Evolutionary conservation across 1,140 invertebrate species (phyloP), one percentile per base, ranked within the genome.

Genomic region (Diabrotica virgifera): DNA sequence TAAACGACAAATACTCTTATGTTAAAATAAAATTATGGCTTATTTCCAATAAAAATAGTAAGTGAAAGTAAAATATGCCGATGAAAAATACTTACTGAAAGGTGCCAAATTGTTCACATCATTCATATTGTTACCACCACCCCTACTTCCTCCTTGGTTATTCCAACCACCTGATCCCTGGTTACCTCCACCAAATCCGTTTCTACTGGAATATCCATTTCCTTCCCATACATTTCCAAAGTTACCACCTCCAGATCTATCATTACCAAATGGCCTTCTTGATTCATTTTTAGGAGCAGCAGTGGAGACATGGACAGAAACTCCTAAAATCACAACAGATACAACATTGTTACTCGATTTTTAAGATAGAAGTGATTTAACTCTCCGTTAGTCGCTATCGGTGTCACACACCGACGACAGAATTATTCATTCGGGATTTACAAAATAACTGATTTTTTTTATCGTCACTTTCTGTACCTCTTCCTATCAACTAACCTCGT

Each of bases 261-360:
- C 36, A 11, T 73, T 70, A 10, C 55, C 36, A 10, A n/a, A n/a
- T 8, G n/a, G n/a, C 10, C 36, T 57, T 7, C 55, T 36, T 5
- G 70, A 76, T 68, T 91, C 90, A 9, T 85, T 88, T 79, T 96
- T 97, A 10, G 95, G 95, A 52, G 95, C 94, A 60, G 96, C 96
- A 81, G 94, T 96, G 53, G 93, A 96, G 52, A 98, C 93, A 84
- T 97, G 95, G 5, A 98, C 93, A 69, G 94, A 96, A 5, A 95
- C 92, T 64, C 89, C 85, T 81, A 66, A 54, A 57, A 63, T 65
- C 37, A 5, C 5, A 50, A 50, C 9, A 24, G 24, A 24, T 24
- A 24, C 4, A 24, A 24, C 24, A 24, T 24, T 24, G 24, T 24
- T n/a, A n/a, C n/a, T n/a, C n/a, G n/a, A n/a, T n/a, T n/a, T n/a